Base-by-base conservation (phyloP, 2,888 invertebrate species). In the Lasioglossum zephyrum region DNA sequence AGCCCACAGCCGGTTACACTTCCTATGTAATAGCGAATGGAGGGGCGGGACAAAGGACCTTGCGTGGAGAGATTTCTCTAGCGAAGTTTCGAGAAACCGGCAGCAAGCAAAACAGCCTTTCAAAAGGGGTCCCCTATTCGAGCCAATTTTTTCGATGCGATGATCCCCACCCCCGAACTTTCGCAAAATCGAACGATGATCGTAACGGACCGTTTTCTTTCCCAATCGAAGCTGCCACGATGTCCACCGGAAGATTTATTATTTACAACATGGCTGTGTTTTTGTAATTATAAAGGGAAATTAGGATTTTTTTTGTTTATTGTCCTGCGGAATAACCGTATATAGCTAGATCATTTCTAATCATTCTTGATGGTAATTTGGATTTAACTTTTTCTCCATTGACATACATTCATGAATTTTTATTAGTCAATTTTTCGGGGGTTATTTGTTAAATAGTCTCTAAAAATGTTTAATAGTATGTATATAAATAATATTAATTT, bases 21-120 rank as follows among this genome's bases (percentile, higher is more conserved):
- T 82, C 53, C 39, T 73, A n/a, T 49, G 84, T 75, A 82, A 82
- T 39, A 57, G 31, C 57, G 57, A 16, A 31, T 41, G 18, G 70
- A 26, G 41, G 49, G 36, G 47, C 60, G 39, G 74, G 70, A 82
- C 77, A 78, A 83, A 84, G 84, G 41, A 49, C 2, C 22, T 9
- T 39, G 47, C 31, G 73, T 69, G 49, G 72, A 66, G 83, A 87
- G 83, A 87, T 85, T 87, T 87, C 87, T 82, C 80, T 49, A 36
- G 70, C 63, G 79, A 81, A 87, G 87, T 88, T 88, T 85, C 78
- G 82, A 85, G 84, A 87, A 89, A 89, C 79, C 73, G 77, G 63
- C 39, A 39, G 63, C 81, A 87, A n/a, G 72, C 79, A 49, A 73
- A 79, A 49, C 79, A 86, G 77, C 66, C 78, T 86, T 76, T 84